phyloP scores from a whole-genome alignment of 2,113 vertebrate genomes.

The Hyperoodon ampullatus region DNA sequence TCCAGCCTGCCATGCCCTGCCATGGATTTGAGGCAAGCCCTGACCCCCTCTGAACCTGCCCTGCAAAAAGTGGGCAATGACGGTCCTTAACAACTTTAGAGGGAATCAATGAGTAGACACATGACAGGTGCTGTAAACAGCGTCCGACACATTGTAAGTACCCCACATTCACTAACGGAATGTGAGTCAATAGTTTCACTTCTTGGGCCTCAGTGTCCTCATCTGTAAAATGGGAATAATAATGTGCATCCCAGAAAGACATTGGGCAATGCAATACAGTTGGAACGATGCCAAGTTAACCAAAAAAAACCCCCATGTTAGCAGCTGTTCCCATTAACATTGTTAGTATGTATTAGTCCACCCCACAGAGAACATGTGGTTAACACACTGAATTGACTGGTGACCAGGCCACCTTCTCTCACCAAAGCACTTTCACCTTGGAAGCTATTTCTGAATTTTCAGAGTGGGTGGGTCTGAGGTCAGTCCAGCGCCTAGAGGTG shows the following conservation, averaged over 20 bases:
- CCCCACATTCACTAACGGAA: rapidly evolving
- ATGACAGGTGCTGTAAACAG: rapidly evolving
- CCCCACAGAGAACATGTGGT: neutral
- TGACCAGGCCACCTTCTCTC: neutral
- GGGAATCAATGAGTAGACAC: neutral
- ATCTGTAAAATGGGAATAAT: neutral
- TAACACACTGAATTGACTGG: rapidly evolving
- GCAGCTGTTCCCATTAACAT: rapidly evolving
- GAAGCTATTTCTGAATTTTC: neutral
- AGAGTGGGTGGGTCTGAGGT: conserved; percentile 34
- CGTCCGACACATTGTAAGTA: rapidly evolving
- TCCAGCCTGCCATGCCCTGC: neutral
- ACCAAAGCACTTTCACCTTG: conserved; percentile 33
- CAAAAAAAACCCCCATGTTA: rapidly evolving
- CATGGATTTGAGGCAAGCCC: no score
- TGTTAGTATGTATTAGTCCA: rapidly evolving
- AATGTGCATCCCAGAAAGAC: neutral
- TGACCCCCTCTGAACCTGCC: neutral
- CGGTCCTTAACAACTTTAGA: neutral
- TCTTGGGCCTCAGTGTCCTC: neutral
- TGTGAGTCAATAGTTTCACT: rapidly evolving
- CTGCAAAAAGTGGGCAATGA: neutral
- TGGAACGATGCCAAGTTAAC: rapidly evolving
- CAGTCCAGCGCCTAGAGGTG: neutral
- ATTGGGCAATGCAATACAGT: rapidly evolving